Evolutionary conservation across 2,888 invertebrate species (phyloP).

Genomic region (Drosophila kambysellisi): DNA sequence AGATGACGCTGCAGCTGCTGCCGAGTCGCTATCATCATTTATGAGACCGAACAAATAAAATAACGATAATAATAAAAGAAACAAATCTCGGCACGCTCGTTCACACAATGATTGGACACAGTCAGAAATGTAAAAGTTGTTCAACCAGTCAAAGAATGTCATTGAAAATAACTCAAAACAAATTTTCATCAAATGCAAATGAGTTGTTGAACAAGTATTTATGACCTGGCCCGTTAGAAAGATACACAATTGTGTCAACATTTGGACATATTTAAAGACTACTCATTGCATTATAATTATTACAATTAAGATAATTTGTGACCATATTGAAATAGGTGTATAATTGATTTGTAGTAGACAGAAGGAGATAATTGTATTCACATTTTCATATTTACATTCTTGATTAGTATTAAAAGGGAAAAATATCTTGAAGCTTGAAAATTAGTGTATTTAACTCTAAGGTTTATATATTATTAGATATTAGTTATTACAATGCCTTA

Average conservation of each 20-base stretch:
- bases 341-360: background rate
- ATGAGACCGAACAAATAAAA: constrained; percentile 17
- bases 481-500: background rate
- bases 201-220: constrained; percentile 33
- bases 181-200: constrained; percentile 50
- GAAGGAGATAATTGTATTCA: background rate
- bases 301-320: constrained; percentile 23
- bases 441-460: background rate
- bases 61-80: background rate
- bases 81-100: constrained; percentile 10
- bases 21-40: constrained; percentile 21
- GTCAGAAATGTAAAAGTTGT: constrained; percentile 80
- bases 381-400: background rate
- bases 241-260: constrained; percentile 48
- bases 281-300: constrained; percentile 13
- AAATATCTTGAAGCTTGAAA: background rate
- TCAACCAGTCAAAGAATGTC: constrained; percentile 72
- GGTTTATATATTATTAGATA: background rate
- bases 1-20: constrained; percentile 49
- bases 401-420: background rate
- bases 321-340: rapidly evolving
- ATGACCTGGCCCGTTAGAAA: constrained; percentile 7
- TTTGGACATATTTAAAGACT: constrained; percentile 38
- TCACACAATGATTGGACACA: constrained; percentile 15
- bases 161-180: constrained; percentile 37